Conservation (phyloP, 2,797 vertebrate genomes). For the Avahi laniger region DNA sequence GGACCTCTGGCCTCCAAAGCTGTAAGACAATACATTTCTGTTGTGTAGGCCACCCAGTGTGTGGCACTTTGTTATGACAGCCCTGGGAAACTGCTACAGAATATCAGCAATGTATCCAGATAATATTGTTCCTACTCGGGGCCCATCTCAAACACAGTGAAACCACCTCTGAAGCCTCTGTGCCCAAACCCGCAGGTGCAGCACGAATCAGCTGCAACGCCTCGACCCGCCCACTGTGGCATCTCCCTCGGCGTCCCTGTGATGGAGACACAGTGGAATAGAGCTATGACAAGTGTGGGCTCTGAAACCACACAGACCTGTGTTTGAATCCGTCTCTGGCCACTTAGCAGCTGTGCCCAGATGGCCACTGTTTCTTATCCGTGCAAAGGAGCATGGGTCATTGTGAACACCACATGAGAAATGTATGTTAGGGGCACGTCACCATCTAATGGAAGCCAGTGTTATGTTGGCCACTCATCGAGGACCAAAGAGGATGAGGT, state of each 20-base stretch:
- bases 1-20: not conserved
- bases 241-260: not conserved
- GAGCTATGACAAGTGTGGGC: rapidly evolving
- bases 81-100: not conserved
- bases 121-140: not conserved
- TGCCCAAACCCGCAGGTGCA: not conserved
- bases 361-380: not conserved
- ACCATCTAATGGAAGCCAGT: not conserved
- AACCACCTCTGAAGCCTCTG: not conserved
- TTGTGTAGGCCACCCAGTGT: not conserved
- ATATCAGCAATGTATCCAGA: not conserved
- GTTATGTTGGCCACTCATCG: rapidly evolving
- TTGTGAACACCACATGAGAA: not conserved
- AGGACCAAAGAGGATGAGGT: not conserved
- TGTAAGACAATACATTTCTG: not conserved
- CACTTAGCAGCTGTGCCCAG: not conserved
- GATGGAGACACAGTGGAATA: not conserved
- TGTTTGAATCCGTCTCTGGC: not conserved
- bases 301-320: not conserved
- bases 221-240: not conserved
- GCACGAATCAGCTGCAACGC: rapidly evolving
- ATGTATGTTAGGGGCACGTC: rapidly evolving
- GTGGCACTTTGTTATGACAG: not conserved
- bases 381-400: not conserved
- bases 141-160: not conserved